phyloP scores from a whole-genome alignment of 2,113 vertebrate species.

The Tetrax tetrax region DNA sequence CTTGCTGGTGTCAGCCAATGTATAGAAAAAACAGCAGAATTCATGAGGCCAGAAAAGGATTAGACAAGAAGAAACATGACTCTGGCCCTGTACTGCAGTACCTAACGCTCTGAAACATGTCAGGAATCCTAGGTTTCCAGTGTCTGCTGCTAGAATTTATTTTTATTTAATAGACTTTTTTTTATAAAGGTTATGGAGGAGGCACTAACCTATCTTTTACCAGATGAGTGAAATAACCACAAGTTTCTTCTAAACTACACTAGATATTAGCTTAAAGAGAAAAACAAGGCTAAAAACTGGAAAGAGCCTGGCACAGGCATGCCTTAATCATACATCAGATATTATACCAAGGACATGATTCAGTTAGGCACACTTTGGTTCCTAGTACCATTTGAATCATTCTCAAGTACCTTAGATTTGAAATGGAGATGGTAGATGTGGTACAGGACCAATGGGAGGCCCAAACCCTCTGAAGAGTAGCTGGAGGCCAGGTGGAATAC shows the following conservation, averaged over 20 bases:
- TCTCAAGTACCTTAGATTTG: neutral
- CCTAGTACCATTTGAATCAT: neutral
- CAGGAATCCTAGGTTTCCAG: neutral
- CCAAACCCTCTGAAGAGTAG: neutral
- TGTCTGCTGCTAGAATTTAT: neutral
- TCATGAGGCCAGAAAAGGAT: neutral
- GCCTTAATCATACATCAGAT: neutral
- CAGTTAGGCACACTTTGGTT: neutral
- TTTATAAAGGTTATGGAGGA: neutral
- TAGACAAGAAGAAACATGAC: neutral
- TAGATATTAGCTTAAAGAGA: neutral
- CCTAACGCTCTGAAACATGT: neutral
- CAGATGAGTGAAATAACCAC: neutral
- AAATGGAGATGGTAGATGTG: neutral
- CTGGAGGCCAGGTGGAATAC: neutral
- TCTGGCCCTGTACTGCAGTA: neutral
- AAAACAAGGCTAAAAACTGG: neutral
- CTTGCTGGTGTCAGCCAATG: neutral
- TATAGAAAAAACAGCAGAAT: neutral
- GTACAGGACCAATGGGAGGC: neutral
- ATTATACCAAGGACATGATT: neutral
- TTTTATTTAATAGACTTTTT: neutral
- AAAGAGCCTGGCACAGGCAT: neutral
- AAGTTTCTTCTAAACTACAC: neutral
- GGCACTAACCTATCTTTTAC: neutral